Evolutionary conservation across 2,888 invertebrate species (phyloP).

Genomic region (Monoplex corrugatus): DNA sequence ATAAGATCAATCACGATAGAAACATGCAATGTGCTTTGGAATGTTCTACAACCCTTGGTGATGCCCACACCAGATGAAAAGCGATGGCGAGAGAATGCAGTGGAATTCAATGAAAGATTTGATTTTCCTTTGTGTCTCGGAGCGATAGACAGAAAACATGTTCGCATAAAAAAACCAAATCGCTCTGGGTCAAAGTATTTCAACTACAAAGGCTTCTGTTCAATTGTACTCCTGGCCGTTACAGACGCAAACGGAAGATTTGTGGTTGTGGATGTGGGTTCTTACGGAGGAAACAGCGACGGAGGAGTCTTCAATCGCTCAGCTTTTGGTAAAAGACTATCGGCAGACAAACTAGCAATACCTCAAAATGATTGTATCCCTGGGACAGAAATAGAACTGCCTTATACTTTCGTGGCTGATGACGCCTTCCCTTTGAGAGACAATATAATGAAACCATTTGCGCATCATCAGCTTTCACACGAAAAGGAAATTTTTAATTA

Average conservation of each 20-base stretch:
- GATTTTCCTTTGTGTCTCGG: conserved; percentile 36
- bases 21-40: too few relatives aligned
- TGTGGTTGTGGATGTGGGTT: conserved; percentile 16
- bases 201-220: conserved; percentile 22
- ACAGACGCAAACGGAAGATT: conserved; percentile 17
- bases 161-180: conserved; percentile 7
- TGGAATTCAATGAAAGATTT: too few relatives aligned
- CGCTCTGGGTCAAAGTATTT: background rate
- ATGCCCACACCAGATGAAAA: too few relatives aligned
- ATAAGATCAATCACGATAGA: too few relatives aligned
- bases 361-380: background rate
- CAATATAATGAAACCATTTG: background rate
- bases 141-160: conserved; percentile 34
- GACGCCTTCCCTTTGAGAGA: conserved; percentile 14
- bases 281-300: background rate
- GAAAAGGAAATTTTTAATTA: conserved; percentile 12
- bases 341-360: background rate
- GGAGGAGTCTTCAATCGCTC: conserved; percentile 9
- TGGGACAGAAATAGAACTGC: background rate
- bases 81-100: too few relatives aligned
- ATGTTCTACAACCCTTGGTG: too few relatives aligned
- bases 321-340: background rate
- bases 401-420: conserved; percentile 30
- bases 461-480: background rate
- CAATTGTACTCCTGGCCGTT: conserved; percentile 33